phyloP scores from a whole-genome alignment of 2,113 vertebrate genomes.

The Rhabdomys dilectus region DNA sequence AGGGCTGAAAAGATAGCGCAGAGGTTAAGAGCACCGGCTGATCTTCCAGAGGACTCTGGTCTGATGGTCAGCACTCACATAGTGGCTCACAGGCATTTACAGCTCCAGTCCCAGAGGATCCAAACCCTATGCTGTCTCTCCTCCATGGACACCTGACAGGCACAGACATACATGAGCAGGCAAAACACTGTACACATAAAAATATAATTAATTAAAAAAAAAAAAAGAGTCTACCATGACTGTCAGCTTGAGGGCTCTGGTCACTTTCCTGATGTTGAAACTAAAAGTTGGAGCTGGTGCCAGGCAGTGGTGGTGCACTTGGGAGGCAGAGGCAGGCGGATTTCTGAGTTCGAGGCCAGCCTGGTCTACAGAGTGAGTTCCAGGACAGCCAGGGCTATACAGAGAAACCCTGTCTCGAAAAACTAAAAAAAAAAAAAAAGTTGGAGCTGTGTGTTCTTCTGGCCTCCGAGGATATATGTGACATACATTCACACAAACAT shows the following conservation, averaged over 20 bases:
- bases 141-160: neutral
- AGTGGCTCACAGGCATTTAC: neutral
- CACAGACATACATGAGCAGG: neutral
- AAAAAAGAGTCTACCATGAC: neutral
- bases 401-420: too few relatives aligned
- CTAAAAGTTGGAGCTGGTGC: constrained; percentile 4
- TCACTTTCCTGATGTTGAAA: neutral
- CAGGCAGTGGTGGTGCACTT: too few relatives aligned
- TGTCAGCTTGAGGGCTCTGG: neutral
- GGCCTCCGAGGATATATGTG: neutral
- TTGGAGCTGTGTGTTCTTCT: neutral
- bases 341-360: too few relatives aligned
- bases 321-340: too few relatives aligned
- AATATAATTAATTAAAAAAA: neutral
- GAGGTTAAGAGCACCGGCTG: neutral
- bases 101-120: neutral
- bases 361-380: too few relatives aligned
- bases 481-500: neutral
- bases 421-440: too few relatives aligned
- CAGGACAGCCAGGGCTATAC: too few relatives aligned
- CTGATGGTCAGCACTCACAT: neutral
- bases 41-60: neutral
- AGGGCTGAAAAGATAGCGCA: neutral
- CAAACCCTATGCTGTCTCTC: neutral
- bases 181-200: neutral